Conservation (phyloP, 2,797 vertebrate genomes). For the Neosalanx taihuensis region DNA sequence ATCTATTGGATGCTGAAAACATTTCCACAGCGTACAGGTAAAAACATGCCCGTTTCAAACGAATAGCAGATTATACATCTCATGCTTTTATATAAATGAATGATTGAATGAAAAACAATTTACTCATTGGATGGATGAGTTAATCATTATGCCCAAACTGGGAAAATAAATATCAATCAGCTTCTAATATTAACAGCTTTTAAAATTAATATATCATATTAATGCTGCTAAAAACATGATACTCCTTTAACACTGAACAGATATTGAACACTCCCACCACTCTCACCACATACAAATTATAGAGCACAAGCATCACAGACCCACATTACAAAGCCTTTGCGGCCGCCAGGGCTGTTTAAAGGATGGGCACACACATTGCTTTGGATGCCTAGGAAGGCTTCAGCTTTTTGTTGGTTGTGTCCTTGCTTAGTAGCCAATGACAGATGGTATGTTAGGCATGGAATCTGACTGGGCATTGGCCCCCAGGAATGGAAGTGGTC, state of each 20-base stretch:
- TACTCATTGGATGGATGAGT: not conserved
- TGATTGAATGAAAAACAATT: not conserved
- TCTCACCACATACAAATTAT: not conserved
- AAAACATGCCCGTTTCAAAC: slow-evolving; percentile 21
- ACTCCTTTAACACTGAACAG: slow-evolving; percentile 3
- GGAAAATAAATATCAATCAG: no score
- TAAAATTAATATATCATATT: no score
- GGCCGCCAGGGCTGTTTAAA: no score
- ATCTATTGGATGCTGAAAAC: not conserved
- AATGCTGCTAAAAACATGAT: slow-evolving; percentile 2
- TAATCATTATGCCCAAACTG: not conserved
- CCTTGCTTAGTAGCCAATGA: slow-evolving; percentile 42
- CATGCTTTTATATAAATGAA: not conserved
- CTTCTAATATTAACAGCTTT: no score
- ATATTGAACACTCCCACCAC: not conserved
- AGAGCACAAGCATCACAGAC: no score
- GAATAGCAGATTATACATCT: not conserved
- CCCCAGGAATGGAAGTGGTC: slow-evolving; percentile 39
- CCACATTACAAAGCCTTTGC: no score
- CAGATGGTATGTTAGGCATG: slow-evolving; percentile 56
- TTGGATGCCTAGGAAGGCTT: not conserved
- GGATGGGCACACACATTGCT: not conserved
- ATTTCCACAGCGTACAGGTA: slow-evolving; percentile 2
- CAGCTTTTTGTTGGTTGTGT: slow-evolving; percentile 18
- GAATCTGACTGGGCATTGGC: slow-evolving; percentile 46